Evolutionary conservation across 64 coral and sea anemone species (phyloP), one percentile per base, ranked within the genome.

Genomic region (Stichodactyla mertensii): DNA sequence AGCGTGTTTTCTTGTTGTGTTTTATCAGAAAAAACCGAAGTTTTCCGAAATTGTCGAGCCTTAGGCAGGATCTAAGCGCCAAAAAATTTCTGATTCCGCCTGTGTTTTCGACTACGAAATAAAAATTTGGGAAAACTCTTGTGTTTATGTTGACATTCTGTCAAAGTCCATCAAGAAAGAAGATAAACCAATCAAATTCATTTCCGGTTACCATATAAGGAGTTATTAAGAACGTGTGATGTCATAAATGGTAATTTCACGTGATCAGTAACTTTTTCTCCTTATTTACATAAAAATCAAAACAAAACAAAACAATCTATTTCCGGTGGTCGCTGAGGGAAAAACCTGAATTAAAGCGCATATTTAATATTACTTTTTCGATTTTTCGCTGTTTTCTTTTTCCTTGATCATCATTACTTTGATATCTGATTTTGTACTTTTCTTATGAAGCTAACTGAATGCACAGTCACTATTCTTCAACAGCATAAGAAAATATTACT

Each of bases 121-220:
- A 90, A 82, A 79, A 83, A 84, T 88, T 90, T 87, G 91, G 94
- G 91, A 92, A 97, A 97, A 93, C 88, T 90, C 88, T 89, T 84
- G 31, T 88, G 89, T 96, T 92, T 92, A 86, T 96, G 94, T 96
- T 96, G 94, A 96, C 94, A 96, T 96, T 87, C 91, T 96, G 94
- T 96, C 91, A 96, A 84, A 84, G 85, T 82, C 91, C 91, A 86
- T 93, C 88, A 92, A 78, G 66, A 20, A 7, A 66, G 10, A 51
- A 90, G n/a, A 87, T 89, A 85, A 89, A 90, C 94, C 94, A 96
- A 96, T 96, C 87, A 87, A 86, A 96, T 89, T 89, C 10, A 79
- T 52, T 87, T 87, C 62, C 2, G 22, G 3, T 54, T 62, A 70
- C 94, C 94, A 97, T 88, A 97, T 97, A 77, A 89, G 94, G 94